Percentiles rank a stretch among this genome's conserved stretches.
These are phyloP conservation scores for Abscondita cerata DNA, from an alignment of 2,888 invertebrate genomes.

Conservation along the genomic window DNA sequence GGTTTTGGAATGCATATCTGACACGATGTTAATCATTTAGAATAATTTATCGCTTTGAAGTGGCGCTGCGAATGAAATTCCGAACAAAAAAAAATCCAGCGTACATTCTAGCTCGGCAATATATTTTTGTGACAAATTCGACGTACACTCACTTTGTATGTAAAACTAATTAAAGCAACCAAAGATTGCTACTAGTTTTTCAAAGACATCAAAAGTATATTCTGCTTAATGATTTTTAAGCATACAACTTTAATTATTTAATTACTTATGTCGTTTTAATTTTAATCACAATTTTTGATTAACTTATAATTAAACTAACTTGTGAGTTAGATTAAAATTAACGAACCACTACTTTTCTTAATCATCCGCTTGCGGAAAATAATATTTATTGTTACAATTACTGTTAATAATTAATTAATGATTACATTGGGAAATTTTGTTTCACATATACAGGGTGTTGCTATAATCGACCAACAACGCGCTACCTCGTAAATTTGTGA, in stretches of 20 bases:
- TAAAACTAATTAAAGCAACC: no score
- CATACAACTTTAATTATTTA: background rate
- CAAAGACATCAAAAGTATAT: background rate
- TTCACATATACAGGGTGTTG: no score
- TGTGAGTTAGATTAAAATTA: constrained; percentile 3
- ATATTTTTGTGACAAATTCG: background rate
- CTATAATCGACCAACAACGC: no score
- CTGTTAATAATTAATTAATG: no score
- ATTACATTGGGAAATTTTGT: no score
- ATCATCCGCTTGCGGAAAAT: no score
- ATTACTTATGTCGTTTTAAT: background rate
- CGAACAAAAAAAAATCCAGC: background rate
- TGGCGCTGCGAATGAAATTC: background rate
- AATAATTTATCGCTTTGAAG: background rate
- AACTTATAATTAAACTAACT: background rate
- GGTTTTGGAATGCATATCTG: background rate
- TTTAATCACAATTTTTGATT: constrained; percentile 3
- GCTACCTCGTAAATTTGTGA: no score
- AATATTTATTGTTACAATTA: no score
- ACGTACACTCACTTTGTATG: background rate
- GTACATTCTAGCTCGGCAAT: background rate
- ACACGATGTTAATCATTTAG: background rate
- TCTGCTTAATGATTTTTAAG: background rate
- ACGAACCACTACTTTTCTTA: background rate
- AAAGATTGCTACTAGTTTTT: background rate